A percentile compares a stretch with the other conserved stretches of the same genome.
These are phyloP conservation scores for Siderastrea siderea DNA, from an alignment of 92 coral and sea anemone genomes.

Conservation along the genomic window DNA sequence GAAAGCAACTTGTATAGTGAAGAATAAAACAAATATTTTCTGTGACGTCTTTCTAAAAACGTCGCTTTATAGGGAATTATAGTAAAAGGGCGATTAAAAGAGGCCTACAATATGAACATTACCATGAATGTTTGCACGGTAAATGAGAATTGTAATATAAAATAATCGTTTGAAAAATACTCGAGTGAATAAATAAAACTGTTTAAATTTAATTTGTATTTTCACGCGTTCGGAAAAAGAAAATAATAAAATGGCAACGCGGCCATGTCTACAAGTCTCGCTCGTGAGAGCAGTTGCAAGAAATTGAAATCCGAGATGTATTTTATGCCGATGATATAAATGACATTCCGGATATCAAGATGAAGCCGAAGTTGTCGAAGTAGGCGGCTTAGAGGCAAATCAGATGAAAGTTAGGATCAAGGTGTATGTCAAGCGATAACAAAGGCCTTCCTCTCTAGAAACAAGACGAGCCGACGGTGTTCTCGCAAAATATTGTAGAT, in stretches of 20 bases:
- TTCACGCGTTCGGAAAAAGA: neutral
- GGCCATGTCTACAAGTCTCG: neutral
- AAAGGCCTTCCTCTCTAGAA: constrained; percentile 54
- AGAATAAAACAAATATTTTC: constrained; percentile 44
- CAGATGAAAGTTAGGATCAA: constrained; percentile 38
- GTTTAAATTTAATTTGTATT: neutral
- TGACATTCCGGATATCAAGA: constrained; percentile 25
- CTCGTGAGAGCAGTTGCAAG: neutral
- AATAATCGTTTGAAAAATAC: constrained; percentile 30
- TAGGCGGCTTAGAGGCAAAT: constrained; percentile 29
- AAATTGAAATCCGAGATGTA: neutral
- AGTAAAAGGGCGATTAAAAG: constrained; percentile 51
- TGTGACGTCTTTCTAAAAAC: constrained; percentile 23
- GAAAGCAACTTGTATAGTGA: constrained; percentile 29
- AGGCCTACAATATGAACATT: constrained; percentile 46
- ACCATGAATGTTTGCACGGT: constrained; percentile 34
- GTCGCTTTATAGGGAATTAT: constrained; percentile 53
- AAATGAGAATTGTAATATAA: constrained; percentile 28
- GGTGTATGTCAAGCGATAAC: constrained; percentile 59
- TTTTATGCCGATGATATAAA: neutral
- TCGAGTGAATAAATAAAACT: neutral
- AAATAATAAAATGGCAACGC: neutral
- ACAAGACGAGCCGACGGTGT: constrained; percentile 29
- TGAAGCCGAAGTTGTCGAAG: neutral
- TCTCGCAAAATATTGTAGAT: neutral